These are phyloP conservation scores for Taphrorychus bicolor DNA, from an alignment of 2,888 invertebrate species.

Conservation along the genomic window DNA sequence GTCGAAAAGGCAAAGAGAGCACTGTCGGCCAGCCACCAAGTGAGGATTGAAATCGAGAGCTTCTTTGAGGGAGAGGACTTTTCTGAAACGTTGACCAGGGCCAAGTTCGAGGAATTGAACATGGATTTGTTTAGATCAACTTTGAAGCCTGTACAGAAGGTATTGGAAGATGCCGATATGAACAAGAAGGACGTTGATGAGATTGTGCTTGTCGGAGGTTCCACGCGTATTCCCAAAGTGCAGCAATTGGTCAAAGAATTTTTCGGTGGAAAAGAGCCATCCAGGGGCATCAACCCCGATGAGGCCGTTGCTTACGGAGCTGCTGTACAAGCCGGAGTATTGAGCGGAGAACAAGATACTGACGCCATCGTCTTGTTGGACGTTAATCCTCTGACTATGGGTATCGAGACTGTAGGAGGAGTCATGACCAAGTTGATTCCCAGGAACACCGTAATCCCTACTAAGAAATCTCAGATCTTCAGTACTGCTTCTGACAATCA, in stretches of 20 bases:
- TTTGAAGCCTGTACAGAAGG: conserved; percentile 91
- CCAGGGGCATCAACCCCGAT: conserved; percentile 97
- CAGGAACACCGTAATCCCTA: conserved; percentile 98
- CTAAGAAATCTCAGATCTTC: conserved; percentile 99
- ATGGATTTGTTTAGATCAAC: conserved; percentile 81
- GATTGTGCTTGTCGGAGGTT: conserved; percentile 98
- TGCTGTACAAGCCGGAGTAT: conserved; percentile 97
- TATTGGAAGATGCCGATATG: conserved; percentile 97
- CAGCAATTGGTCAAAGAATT: conserved; percentile 92
- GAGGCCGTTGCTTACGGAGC: conserved; percentile 99
- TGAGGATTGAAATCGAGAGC: conserved; percentile 97
- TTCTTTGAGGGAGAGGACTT: conserved; percentile 99
- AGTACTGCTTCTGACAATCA: conserved; percentile 99
- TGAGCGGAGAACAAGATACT: conserved; percentile 96
- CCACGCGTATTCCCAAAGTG: conserved; percentile 98
- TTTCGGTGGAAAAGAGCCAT: conserved; percentile 98
- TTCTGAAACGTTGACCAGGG: conserved; percentile 96
- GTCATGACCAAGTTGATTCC: conserved; percentile 99
- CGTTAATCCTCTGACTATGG: conserved; percentile 98
- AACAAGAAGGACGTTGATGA: conserved; percentile 98
- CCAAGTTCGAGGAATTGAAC: conserved; percentile 98
- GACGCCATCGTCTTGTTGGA: conserved; percentile 96
- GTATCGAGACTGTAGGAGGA: conserved; percentile 99
- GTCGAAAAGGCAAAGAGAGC: conserved; percentile 98
- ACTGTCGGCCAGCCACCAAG: conserved; percentile 92